Evolutionary conservation across 2,888 invertebrate genomes (phyloP), one percentile per base, ranked within the genome.

Genomic region (Drosophila neonasuta): DNA sequence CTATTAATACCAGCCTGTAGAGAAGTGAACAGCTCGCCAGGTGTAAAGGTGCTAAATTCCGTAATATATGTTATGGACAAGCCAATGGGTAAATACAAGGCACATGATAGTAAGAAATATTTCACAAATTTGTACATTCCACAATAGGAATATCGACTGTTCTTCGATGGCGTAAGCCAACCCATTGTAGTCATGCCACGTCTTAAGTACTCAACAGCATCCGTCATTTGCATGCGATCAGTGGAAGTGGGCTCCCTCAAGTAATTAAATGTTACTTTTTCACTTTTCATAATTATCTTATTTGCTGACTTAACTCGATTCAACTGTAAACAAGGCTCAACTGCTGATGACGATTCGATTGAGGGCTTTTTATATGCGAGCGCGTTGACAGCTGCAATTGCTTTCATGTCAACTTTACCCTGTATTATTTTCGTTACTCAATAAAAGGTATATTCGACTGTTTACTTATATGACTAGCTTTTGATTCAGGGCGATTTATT

Each of bases 11-110:
- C 58, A 2, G 61, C 52, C 11, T 79, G 76, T 24, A 74, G 29
- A 0, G 83, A 80, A 0, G 78, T 79, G 0, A 86, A 58, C 0
- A 85, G 68, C 30, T 78, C 76, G 5, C 67, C 69, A 0, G 81
- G 70, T 5, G 64, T 68, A 30, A 85, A 74, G 2, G 51, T 66
- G 4, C 44, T 68, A 0, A 77, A 32, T n/a, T 74, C 70, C 7
- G 10, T 46, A 1, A 45, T 7, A 13, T 66, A 78, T 6, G 71
- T 70, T 1, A 58, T 52, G 1, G 13, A 2, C n/a, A 80, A 50
- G 0, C 64, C 70, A 2, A 69, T 32, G 1, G 75, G 71, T 30
- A 74, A 32, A 13, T 65, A 76, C 0, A 59, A 29, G 13, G 46
- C 41, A 39, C 59, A 15, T 0, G 32, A 11, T 0, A 78, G 39